Base-by-base conservation (phyloP, 2,113 vertebrate species). In the Pelusios castaneus region DNA sequence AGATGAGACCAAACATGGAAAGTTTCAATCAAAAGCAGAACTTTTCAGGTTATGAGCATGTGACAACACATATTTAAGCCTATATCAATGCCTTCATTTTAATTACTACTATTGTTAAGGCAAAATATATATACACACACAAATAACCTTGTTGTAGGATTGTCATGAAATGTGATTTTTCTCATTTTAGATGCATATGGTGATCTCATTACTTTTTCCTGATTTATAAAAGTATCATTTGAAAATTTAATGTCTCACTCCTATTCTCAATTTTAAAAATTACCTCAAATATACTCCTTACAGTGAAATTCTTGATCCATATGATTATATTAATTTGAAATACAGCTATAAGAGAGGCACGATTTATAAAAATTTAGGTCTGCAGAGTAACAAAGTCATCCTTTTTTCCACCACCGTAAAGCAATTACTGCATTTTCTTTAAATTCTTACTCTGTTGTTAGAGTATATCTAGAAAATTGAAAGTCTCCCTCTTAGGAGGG, bases 381-480 rank as follows among this genome's bases (percentile, higher is more conserved):
- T 77, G 14, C 76, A 87, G 79, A 70, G 78, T 63, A 8, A 8
- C n/a, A 19, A 7, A 16, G 80, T 70, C 4, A 2, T 73, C 87
- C 88, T 43, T 43, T 90, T 27, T 10, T 31, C 80, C 54, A 34
- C 16, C 52, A 52, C 49, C n/a, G n/a, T n/a, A n/a, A 81, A 89
- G 9, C 10, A 90, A 24, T 85, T 85, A 76, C 17, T 88, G 56
- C 34, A 3, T 45, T 77, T 29, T 27, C 45, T 29, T 82, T 82
- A 88, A 58, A 92, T 27, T 67, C 6, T 78, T 90, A 2, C 10
- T 92, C 13, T 21, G 1, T 38, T 88, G 87, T 14, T 12, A 80
- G 41, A 93, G 56, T 47, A 55, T 82, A 47, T 14, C 60, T 84
- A 93, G 79, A 94, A 92, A 73, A 89, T 85, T 80, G 92, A 52